These are phyloP conservation scores for Pelochelys cantorii DNA, from an alignment of 2,797 vertebrate species.

Conservation along the genomic window DNA sequence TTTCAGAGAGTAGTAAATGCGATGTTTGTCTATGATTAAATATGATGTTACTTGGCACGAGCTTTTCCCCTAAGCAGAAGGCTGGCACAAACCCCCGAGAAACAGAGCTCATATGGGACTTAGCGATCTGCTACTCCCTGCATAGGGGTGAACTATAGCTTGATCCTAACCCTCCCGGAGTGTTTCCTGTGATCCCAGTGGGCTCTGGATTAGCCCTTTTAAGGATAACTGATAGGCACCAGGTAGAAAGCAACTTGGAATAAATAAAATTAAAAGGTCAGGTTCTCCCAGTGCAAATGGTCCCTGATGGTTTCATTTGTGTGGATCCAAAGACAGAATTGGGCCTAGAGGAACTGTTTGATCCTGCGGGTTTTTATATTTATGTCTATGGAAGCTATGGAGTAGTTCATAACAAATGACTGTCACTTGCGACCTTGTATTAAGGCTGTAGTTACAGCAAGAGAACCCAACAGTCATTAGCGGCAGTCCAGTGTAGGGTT, in stretches of 20 bases:
- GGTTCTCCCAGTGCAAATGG: constrained; percentile 32
- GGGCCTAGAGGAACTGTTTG: constrained; percentile 41
- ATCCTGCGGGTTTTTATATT: constrained; percentile 43
- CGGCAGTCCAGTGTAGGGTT: not conserved
- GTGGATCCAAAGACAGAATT: constrained; percentile 39
- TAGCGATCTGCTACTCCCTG: not conserved
- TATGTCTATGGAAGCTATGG: constrained; percentile 3
- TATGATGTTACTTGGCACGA: not conserved
- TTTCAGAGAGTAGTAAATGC: constrained; percentile 1
- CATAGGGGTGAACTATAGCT: not conserved
- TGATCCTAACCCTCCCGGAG: not conserved
- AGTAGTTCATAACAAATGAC: constrained; percentile 7
- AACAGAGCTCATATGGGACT: constrained; percentile 11
- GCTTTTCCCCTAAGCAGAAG: not conserved
- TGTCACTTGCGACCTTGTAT: not conserved
- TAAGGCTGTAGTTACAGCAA: not conserved
- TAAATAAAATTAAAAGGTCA: constrained; percentile 35
- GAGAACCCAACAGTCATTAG: not conserved
- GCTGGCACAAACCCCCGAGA: not conserved
- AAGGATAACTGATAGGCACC: constrained; percentile 2
- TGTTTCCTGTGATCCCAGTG: not conserved
- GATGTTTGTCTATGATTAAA: not conserved
- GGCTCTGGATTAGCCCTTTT: not conserved
- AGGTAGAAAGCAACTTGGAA: constrained; percentile 24
- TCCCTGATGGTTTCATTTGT: constrained; percentile 1